Evolutionary conservation across 1,140 invertebrate species (phyloP).

Genomic region (Dryas iulia): DNA sequence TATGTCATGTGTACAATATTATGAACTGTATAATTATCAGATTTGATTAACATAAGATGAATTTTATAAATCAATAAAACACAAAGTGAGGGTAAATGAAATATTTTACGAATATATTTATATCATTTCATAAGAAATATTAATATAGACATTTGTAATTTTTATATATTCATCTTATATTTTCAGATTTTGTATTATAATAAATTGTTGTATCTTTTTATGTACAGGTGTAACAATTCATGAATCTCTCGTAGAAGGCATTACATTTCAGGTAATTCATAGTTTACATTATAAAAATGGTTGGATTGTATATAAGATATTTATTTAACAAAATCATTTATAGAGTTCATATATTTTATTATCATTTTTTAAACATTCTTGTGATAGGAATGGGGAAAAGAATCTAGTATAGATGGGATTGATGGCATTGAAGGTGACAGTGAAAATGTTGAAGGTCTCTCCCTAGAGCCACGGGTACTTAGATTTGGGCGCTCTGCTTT

Average conservation of each 20-base stretch:
- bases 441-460: constrained; percentile 41
- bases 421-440: constrained; percentile 36
- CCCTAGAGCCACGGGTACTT: constrained; percentile 47
- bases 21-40: background rate
- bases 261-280: constrained; percentile 61
- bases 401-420: constrained; percentile 25
- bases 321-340: no score
- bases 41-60: background rate
- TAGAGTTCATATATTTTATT: no score
- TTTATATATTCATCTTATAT: no score
- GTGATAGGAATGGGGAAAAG: constrained; percentile 61
- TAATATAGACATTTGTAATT: no score
- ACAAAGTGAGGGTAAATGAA: constrained; percentile 1
- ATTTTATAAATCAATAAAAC: constrained; percentile 6
- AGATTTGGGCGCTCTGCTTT: constrained; percentile 52
- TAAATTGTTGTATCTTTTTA: constrained; percentile 23
- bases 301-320: no score
- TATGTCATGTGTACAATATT: constrained; percentile 15
- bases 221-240: constrained; percentile 61
- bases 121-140: background rate
- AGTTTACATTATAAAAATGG: no score
- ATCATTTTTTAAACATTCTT: background rate
- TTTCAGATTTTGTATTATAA: background rate
- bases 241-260: constrained; percentile 60
- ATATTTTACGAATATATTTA: background rate